A percentile compares a stretch with the other conserved stretches of the same genome.
These are phyloP conservation scores for Drosophila buzzatii DNA, from an alignment of 2,888 invertebrate genomes.

Conservation along the genomic window DNA sequence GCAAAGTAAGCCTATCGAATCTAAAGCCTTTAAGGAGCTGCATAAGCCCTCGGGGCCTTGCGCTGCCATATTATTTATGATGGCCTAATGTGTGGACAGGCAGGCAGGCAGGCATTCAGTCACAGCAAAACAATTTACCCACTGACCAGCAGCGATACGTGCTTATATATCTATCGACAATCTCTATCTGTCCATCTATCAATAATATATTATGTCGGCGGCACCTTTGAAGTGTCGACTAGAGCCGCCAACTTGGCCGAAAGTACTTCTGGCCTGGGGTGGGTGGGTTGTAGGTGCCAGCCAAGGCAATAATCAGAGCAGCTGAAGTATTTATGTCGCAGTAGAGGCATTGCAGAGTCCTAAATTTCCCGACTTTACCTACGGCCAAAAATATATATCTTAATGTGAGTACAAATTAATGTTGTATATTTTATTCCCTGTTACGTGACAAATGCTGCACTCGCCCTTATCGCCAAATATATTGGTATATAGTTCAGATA, in stretches of 20 bases:
- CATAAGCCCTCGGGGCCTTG: constrained; percentile 16
- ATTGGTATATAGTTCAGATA: neutral
- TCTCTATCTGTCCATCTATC: constrained; percentile 40
- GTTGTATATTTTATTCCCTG: constrained; percentile 32
- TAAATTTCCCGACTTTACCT: constrained; percentile 54
- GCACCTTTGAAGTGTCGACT: constrained; percentile 56
- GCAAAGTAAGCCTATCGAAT: constrained; percentile 27
- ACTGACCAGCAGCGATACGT: constrained; percentile 45
- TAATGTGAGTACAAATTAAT: constrained; percentile 42
- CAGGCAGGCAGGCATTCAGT: constrained; percentile 5
- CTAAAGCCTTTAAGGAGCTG: constrained; percentile 26
- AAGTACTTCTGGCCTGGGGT: constrained; percentile 25
- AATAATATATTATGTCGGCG: constrained; percentile 68
- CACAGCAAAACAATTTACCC: constrained; percentile 27
- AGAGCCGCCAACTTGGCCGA: constrained; percentile 58
- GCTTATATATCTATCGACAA: constrained; percentile 26
- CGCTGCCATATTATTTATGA: constrained; percentile 47
- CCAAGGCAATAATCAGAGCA: constrained; percentile 69
- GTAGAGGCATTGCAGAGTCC: constrained; percentile 67
- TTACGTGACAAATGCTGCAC: constrained; percentile 15
- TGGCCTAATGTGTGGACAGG: constrained; percentile 30
- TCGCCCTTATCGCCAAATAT: neutral
- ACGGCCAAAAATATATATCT: constrained; percentile 29
- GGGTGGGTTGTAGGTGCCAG: constrained; percentile 21
- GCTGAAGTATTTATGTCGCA: constrained; percentile 72